A percentile compares a stretch with the other conserved stretches of the same genome.
These are phyloP conservation scores for Chymomyza procnemis DNA, from an alignment of 2,888 invertebrate genomes.

Conservation along the genomic window DNA sequence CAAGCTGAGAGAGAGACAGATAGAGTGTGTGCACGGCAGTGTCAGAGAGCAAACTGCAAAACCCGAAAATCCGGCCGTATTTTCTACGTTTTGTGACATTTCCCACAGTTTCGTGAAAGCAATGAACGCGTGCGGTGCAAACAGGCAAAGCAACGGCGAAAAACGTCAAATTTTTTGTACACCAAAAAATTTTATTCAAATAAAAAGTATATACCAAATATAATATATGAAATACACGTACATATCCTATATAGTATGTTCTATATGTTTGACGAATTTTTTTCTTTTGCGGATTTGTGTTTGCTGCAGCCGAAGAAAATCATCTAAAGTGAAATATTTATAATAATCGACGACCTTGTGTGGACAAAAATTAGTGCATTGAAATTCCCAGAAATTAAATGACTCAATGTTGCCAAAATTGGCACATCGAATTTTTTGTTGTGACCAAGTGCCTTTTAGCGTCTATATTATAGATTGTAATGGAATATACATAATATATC, in stretches of 20 bases:
- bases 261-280: slow-evolving; percentile 18
- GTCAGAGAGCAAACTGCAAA: neutral
- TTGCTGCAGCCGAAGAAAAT: neutral
- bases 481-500: slow-evolving; percentile 45
- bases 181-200: slow-evolving; percentile 35
- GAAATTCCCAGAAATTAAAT: neutral
- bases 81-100: slow-evolving; percentile 43
- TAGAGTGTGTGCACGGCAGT: neutral
- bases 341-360: slow-evolving; percentile 47
- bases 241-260: slow-evolving; percentile 9
- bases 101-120: slow-evolving; percentile 60
- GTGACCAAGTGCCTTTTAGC: neutral
- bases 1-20: neutral
- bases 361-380: slow-evolving; percentile 3
- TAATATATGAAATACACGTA: slow-evolving; percentile 20
- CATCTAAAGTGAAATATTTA: slow-evolving; percentile 5
- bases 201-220: slow-evolving; percentile 12
- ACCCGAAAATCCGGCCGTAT: slow-evolving; percentile 46
- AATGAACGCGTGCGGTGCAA: slow-evolving; percentile 69
- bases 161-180: slow-evolving; percentile 56
- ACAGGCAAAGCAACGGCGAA: slow-evolving; percentile 34
- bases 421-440: neutral
- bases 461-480: neutral
- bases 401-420: neutral
- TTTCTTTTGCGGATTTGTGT: slow-evolving; percentile 16